Evolutionary conservation across 2,113 vertebrate genomes (phyloP).

Genomic region (Mola mola): DNA sequence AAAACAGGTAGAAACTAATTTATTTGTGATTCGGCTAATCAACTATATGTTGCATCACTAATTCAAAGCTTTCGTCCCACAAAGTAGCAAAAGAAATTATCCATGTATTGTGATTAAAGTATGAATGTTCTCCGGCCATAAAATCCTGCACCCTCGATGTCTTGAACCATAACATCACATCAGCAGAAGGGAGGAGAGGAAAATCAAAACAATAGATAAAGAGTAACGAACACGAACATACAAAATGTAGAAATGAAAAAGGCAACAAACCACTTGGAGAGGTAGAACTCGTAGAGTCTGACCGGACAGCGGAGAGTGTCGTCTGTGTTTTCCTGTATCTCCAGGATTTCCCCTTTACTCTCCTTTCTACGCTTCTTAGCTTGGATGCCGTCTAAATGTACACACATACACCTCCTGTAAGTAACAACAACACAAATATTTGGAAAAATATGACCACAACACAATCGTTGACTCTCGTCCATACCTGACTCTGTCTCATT

Average conservation of each 20-base stretch:
- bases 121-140: too few species aligned
- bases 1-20: too few species aligned
- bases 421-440: neutral
- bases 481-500: slow-evolving; percentile 60
- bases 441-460: neutral
- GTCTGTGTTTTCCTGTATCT: slow-evolving; percentile 90
- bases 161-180: slow-evolving; percentile 33
- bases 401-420: neutral
- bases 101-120: too few species aligned
- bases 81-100: too few species aligned
- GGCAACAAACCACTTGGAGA: slow-evolving; percentile 88
- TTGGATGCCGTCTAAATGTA: slow-evolving; percentile 79
- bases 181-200: slow-evolving; percentile 55
- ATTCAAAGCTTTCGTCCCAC: too few species aligned
- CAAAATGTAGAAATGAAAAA: neutral
- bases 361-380: slow-evolving; percentile 87
- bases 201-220: neutral
- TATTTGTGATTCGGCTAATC: too few species aligned
- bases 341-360: slow-evolving; percentile 74
- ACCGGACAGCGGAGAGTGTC: slow-evolving; percentile 93
- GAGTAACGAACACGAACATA: neutral
- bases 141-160: too few species aligned
- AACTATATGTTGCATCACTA: too few species aligned
- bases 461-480: neutral
- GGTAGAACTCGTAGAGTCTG: slow-evolving; percentile 93